These are phyloP conservation scores for Hemicrepidius hirtus DNA, from an alignment of 2,888 invertebrate genomes.

Conservation along the genomic window DNA sequence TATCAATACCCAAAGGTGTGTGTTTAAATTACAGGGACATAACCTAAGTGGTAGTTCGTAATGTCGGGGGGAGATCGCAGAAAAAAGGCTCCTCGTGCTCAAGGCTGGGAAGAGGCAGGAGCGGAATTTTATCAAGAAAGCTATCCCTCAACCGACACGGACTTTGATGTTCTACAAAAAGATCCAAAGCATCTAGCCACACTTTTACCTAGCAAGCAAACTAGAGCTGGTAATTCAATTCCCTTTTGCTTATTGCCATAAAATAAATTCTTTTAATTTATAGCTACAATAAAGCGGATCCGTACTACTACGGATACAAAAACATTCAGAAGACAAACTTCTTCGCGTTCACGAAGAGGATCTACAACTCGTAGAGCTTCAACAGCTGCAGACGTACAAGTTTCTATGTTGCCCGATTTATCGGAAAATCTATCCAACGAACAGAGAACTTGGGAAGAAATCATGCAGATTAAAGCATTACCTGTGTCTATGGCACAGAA, in stretches of 20 bases:
- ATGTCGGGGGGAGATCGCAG: conserved; percentile 78
- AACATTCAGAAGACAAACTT: conserved; percentile 77
- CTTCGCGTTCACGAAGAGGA: conserved; percentile 73
- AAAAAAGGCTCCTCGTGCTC: conserved; percentile 73
- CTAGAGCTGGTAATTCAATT: conserved; percentile 71
- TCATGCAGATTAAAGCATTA: conserved; percentile 89
- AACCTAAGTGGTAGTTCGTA: conserved; percentile 29
- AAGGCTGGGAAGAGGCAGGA: conserved; percentile 90
- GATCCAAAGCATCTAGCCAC: conserved; percentile 86
- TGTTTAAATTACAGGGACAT: background rate
- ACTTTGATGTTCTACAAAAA: conserved; percentile 81
- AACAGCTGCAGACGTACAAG: conserved; percentile 79
- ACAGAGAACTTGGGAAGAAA: conserved; percentile 89
- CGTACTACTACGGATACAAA: conserved; percentile 75
- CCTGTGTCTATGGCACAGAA: conserved; percentile 90
- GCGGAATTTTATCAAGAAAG: conserved; percentile 90
- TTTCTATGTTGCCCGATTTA: conserved; percentile 88
- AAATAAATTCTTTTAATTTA: conserved; percentile 8
- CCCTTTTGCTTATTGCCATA: background rate
- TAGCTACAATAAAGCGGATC: conserved; percentile 81
- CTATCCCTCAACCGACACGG: conserved; percentile 80
- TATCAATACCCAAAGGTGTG: background rate
- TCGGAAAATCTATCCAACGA: conserved; percentile 89
- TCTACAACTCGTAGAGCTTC: conserved; percentile 75
- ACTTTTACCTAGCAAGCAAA: conserved; percentile 86